Evolutionary conservation across 23 tunicate genomes (phyloP).

Genomic region (Trididemnum nubilum): DNA sequence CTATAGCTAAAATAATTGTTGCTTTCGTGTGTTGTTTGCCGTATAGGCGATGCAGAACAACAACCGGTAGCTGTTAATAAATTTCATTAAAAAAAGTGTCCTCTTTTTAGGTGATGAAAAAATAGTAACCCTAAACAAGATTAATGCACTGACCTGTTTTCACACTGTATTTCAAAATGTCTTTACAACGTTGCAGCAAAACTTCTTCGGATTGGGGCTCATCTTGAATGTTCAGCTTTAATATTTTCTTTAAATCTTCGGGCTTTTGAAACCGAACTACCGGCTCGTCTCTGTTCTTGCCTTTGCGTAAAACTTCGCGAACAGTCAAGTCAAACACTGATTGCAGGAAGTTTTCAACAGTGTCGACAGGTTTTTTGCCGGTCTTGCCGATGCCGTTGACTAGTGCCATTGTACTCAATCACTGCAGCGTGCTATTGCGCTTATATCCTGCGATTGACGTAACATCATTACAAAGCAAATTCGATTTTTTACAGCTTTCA

Average conservation of each 20-base stretch:
- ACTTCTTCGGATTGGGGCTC: constrained; percentile 41
- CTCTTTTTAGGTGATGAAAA: no score
- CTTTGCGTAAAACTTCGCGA: constrained; percentile 37
- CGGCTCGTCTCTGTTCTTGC: constrained; percentile 31
- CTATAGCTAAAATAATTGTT: no score
- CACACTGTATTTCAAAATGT: constrained; percentile 59
- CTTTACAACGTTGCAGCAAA: constrained; percentile 31
- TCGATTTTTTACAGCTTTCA: no score
- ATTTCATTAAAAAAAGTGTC: no score
- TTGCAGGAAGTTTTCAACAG: constrained; percentile 38
- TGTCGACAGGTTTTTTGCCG: background rate
- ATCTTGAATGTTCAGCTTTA: constrained; percentile 45
- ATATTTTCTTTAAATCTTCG: constrained; percentile 41
- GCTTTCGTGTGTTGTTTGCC: no score
- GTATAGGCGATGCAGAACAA: no score
- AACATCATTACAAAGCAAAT: no score
- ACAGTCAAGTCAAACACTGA: constrained; percentile 41
- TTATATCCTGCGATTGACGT: no score
- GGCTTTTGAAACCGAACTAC: constrained; percentile 66
- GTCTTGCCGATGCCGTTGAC: background rate
- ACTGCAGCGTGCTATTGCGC: no score
- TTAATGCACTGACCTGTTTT: no score
- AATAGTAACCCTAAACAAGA: no score
- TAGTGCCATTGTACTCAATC: background rate
- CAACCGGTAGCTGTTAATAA: no score